These are phyloP conservation scores for Cherax destructor DNA, from an alignment of 1,140 invertebrate species.

Conservation along the genomic window DNA sequence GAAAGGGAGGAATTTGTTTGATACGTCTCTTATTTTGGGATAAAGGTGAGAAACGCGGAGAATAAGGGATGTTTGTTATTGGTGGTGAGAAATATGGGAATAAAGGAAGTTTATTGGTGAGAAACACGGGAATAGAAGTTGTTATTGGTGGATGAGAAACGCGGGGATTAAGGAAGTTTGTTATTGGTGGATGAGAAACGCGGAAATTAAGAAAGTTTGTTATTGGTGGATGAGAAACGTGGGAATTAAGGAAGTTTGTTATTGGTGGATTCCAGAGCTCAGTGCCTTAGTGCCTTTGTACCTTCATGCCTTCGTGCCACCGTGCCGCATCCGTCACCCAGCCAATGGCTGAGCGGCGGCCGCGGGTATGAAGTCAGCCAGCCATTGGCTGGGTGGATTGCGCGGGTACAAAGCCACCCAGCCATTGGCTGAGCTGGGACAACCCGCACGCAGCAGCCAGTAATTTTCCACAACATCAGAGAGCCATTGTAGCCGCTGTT, in stretches of 20 bases:
- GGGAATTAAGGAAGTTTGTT: not conserved
- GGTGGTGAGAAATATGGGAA: too few relatives aligned
- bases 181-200: not conserved
- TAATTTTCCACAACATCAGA: slow-evolving; percentile 69
- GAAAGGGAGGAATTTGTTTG: not conserved
- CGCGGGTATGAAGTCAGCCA: not conserved
- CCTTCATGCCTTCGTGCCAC: too few relatives aligned
- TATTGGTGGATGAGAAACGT: not conserved
- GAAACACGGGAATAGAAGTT: too few relatives aligned
- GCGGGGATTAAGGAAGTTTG: not conserved
- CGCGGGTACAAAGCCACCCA: slow-evolving; percentile 36
- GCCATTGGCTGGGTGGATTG: not conserved
- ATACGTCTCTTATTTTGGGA: not conserved
- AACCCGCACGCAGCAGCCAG: slow-evolving; percentile 28
- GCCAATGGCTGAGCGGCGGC: not conserved
- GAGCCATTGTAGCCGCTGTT: slow-evolving; percentile 46
- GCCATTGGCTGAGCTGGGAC: not conserved
- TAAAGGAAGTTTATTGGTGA: too few relatives aligned
- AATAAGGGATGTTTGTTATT: not conserved
- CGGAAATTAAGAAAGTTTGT: not conserved
- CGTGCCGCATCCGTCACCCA: not conserved
- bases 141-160: not conserved
- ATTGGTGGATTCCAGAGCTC: not conserved
- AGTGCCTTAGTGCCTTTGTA: too few relatives aligned
- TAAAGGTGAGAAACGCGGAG: not conserved